A percentile compares a stretch with the other conserved stretches of the same genome.
Conservation (phyloP, 2,888 invertebrate genomes). For the Eristalinus sepulchralis region DNA sequence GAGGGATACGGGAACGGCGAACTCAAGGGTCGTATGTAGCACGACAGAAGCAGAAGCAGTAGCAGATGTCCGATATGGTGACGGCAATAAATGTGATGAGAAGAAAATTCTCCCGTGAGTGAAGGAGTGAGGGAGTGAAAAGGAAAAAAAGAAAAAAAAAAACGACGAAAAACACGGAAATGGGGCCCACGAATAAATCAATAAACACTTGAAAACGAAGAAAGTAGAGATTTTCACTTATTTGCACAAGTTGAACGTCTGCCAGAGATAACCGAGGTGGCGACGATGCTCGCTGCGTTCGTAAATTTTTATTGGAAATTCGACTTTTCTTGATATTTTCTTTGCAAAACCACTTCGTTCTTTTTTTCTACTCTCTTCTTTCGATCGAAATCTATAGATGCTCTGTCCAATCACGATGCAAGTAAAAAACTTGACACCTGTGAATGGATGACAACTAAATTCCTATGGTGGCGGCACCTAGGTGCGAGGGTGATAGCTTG, state of each 20-base stretch:
- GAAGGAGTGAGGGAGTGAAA: not conserved
- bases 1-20: constrained; percentile 35
- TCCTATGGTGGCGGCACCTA: constrained; percentile 45
- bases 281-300: not conserved
- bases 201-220: constrained; percentile 50
- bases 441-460: constrained; percentile 61
- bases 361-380: constrained; percentile 20
- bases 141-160: not conserved
- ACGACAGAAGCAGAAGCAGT: constrained; percentile 11
- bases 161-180: constrained; percentile 52
- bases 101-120: constrained; percentile 35
- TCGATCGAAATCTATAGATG: constrained; percentile 55
- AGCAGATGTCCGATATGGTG: constrained; percentile 49
- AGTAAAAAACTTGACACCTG: constrained; percentile 68
- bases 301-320: constrained; percentile 1
- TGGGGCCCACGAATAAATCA: constrained; percentile 49
- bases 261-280: not conserved
- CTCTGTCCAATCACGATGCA: constrained; percentile 57
- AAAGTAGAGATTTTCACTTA: constrained; percentile 23
- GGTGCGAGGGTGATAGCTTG: not conserved
- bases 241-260: constrained; percentile 3
- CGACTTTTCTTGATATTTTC: constrained; percentile 26
- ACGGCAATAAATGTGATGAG: not conserved
- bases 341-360: constrained; percentile 12
- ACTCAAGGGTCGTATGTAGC: not conserved